phyloP scores from a whole-genome alignment of 2,888 invertebrate species.

The Drosophila longiperda region DNA sequence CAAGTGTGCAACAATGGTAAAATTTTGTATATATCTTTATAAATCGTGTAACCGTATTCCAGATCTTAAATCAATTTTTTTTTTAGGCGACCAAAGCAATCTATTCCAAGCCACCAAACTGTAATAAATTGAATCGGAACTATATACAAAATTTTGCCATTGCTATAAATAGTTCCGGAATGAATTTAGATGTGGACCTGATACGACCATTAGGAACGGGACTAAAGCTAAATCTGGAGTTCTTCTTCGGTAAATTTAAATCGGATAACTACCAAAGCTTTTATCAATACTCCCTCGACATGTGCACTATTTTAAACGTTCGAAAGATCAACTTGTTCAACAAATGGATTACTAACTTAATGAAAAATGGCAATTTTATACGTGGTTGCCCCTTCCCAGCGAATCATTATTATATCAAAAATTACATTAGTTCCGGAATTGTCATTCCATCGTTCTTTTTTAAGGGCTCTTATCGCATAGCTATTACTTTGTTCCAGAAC shows the following conservation, averaged over 20 bases:
- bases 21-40: not conserved
- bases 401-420: conserved; percentile 46
- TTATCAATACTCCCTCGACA: conserved; percentile 17
- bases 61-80: not conserved
- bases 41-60: not conserved
- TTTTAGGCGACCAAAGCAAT: conserved; percentile 2
- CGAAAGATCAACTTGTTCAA: conserved; percentile 41
- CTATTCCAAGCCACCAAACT: not conserved
- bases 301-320: conserved; percentile 19
- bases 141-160: conserved; percentile 14
- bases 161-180: not conserved
- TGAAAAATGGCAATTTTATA: conserved; percentile 58
- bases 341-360: conserved; percentile 51
- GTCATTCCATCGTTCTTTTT: conserved; percentile 47
- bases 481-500: not conserved
- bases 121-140: conserved; percentile 9
- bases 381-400: conserved; percentile 55
- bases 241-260: conserved; percentile 13
- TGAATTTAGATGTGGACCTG: conserved; percentile 15
- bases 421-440: conserved; percentile 30
- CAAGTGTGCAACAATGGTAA: conserved; percentile 23
- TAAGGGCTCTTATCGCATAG: conserved; percentile 17
- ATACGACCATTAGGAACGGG: conserved; percentile 5
- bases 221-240: conserved; percentile 14
- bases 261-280: conserved; percentile 17